Conservation (phyloP, 64 coral and sea anemone genomes). For the Anthopleura sola region DNA sequence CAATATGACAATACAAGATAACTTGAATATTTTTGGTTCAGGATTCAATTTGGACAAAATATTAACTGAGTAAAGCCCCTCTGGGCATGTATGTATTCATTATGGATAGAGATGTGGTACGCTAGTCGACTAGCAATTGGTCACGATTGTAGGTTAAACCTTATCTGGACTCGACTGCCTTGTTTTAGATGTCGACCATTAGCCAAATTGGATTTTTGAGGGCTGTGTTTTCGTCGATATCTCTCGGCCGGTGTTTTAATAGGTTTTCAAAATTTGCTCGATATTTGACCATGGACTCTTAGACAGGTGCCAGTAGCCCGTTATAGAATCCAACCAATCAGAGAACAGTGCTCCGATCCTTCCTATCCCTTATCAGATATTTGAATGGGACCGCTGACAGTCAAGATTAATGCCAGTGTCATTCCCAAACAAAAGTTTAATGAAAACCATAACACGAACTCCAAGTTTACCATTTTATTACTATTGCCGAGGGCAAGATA, state of each 20-base stretch:
- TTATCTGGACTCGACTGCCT: background rate
- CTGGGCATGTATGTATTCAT: background rate
- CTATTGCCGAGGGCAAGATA: background rate
- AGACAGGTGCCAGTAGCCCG: conserved; percentile 5
- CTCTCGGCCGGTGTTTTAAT: background rate
- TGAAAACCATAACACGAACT: background rate
- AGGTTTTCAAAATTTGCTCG: conserved; percentile 1
- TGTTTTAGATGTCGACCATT: background rate
- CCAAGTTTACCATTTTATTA: conserved; percentile 1
- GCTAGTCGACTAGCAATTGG: background rate
- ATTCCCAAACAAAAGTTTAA: background rate
- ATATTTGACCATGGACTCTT: conserved; percentile 19
- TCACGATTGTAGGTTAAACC: background rate
- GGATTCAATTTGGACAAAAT: background rate
- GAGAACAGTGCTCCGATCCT: background rate
- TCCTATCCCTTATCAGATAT: background rate
- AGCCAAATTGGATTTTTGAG: background rate
- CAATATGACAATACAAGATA: background rate
- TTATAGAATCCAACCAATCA: background rate
- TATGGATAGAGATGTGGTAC: background rate
- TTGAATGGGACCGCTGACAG: conserved; percentile 10
- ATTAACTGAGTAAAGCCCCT: no score
- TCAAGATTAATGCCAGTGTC: conserved; percentile 4
- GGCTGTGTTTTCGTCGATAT: background rate
- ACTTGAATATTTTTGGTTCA: background rate